These are phyloP conservation scores for Sesia apiformis DNA, from an alignment of 2,888 invertebrate genomes.

Conservation along the genomic window DNA sequence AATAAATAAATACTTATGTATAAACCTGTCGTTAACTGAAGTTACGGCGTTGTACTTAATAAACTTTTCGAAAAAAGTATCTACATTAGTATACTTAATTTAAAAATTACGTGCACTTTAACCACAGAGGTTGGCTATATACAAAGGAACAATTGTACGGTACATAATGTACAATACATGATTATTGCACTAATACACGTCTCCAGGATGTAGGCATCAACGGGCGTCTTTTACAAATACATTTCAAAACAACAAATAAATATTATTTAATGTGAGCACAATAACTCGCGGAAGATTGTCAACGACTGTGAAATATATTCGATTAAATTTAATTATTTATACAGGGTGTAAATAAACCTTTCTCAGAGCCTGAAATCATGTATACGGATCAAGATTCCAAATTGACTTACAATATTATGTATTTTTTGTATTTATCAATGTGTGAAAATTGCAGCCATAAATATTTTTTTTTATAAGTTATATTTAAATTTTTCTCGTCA, in stretches of 20 bases:
- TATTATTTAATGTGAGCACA: too few relatives aligned
- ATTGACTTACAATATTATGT: too few relatives aligned
- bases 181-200: constrained; percentile 55
- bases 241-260: neutral
- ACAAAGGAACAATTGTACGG: constrained; percentile 43
- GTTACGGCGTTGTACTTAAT: neutral
- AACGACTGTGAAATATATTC: too few relatives aligned
- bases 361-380: too few relatives aligned
- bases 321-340: too few relatives aligned
- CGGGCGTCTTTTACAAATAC: neutral
- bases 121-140: constrained; percentile 35
- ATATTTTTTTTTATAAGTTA: too few relatives aligned
- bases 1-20: constrained; percentile 38
- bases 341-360: too few relatives aligned
- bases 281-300: too few relatives aligned
- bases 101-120: constrained; percentile 20
- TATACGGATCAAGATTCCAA: too few relatives aligned
- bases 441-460: too few relatives aligned
- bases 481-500: too few relatives aligned
- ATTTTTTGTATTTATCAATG: too few relatives aligned
- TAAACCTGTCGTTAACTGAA: neutral
- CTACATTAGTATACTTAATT: neutral
- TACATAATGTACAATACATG: constrained; percentile 35
- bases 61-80: neutral
- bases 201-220: constrained; percentile 4